A percentile compares a stretch with the other conserved stretches of the same genome.
These are phyloP conservation scores for Eretmochelys imbricata DNA, from an alignment of 2,113 vertebrate species.

Conservation along the genomic window DNA sequence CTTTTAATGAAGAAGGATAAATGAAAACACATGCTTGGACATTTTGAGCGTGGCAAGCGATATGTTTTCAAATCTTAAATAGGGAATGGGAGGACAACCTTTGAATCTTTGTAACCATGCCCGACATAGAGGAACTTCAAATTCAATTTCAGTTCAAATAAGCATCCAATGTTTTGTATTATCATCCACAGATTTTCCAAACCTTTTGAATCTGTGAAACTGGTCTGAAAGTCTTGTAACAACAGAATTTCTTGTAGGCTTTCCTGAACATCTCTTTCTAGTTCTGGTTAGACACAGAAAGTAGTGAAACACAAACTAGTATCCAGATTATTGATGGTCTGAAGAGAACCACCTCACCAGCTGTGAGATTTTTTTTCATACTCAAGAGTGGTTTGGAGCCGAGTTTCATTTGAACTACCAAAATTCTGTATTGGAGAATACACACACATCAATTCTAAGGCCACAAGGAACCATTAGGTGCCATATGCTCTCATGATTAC, in stretches of 20 bases:
- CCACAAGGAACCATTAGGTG: background rate
- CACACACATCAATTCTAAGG: background rate
- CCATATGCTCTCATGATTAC: background rate
- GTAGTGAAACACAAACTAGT: background rate
- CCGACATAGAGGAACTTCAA: background rate
- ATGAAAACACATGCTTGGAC: constrained; percentile 46
- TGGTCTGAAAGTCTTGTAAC: background rate
- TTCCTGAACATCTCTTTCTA: background rate
- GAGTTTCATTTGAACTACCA: background rate
- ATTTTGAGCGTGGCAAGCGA: background rate
- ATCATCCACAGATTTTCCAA: background rate
- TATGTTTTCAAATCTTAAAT: constrained; percentile 32
- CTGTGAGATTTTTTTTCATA: background rate
- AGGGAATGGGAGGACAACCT: background rate
- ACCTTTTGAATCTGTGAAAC: background rate
- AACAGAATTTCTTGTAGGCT: background rate
- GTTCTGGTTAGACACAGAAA: background rate
- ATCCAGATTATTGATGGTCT: background rate
- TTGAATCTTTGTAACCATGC: background rate
- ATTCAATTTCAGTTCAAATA: background rate
- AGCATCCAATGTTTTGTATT: background rate
- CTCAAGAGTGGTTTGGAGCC: background rate
- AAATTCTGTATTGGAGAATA: background rate
- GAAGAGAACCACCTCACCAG: background rate
- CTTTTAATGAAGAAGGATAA: constrained; percentile 38